A percentile compares a stretch with the other conserved stretches of the same genome.
Conservation (phyloP, 2,113 vertebrate genomes). For the Tricholaema leucomelas region DNA sequence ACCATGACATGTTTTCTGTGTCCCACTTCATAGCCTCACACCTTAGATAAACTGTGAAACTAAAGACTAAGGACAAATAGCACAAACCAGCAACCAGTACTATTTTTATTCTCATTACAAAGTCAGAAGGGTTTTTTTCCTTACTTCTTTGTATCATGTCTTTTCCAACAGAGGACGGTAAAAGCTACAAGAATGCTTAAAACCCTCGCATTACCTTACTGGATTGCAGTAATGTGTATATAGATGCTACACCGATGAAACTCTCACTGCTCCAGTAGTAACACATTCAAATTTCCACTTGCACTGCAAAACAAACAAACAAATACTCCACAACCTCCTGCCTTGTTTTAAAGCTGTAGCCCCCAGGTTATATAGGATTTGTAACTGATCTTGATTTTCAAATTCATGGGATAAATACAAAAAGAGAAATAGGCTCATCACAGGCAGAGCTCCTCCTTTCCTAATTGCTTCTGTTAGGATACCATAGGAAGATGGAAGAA, state of each 20-base stretch:
- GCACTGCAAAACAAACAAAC: not conserved
- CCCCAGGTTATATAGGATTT: conserved; percentile 11
- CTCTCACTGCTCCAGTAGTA: not conserved
- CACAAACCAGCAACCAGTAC: conserved; percentile 41
- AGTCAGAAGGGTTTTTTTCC: not conserved
- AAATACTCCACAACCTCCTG: not conserved
- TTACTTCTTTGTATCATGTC: conserved; percentile 2
- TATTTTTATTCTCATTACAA: conserved; percentile 39
- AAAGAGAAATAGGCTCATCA: not conserved
- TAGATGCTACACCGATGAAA: not conserved
- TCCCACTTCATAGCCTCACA: conserved; percentile 24
- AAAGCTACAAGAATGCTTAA: not conserved
- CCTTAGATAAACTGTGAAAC: conserved; percentile 44
- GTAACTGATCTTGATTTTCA: conserved; percentile 15
- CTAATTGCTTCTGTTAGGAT: not conserved
- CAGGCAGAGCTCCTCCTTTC: conserved; percentile 17
- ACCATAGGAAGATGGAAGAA: not conserved
- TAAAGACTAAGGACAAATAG: conserved; percentile 41
- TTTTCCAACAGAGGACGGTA: conserved; percentile 3
- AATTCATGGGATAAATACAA: not conserved
- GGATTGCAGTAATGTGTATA: not conserved
- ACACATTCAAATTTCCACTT: not conserved
- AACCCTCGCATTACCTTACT: not conserved
- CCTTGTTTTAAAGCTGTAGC: not conserved
- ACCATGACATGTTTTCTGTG: not conserved